phyloP scores from a whole-genome alignment of 1,140 invertebrate genomes.

The Pteromalus puparum region DNA sequence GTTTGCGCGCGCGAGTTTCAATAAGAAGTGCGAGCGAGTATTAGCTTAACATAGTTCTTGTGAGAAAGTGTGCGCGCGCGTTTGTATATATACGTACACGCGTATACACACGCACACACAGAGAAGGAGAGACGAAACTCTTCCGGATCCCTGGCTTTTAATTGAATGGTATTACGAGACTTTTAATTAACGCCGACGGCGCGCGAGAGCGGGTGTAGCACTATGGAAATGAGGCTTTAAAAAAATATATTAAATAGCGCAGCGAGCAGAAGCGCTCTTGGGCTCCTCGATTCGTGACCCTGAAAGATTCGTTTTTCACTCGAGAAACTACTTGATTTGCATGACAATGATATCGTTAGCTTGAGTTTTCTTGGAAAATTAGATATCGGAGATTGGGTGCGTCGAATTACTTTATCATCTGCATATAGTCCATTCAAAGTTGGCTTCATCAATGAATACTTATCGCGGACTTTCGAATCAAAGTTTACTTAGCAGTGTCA shows the following conservation, averaged over 20 bases:
- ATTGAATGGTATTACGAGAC: conserved; percentile 51
- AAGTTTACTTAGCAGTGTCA: not conserved
- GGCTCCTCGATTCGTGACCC: not conserved
- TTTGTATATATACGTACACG: not conserved
- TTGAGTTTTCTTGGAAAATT: not conserved
- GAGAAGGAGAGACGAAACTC: not conserved
- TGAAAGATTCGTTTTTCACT: conserved; percentile 12
- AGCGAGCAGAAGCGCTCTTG: not conserved
- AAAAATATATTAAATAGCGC: conserved; percentile 30
- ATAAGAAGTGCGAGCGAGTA: conserved; percentile 27
- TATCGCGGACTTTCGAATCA: not conserved
- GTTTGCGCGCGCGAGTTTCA: conserved; percentile 25
- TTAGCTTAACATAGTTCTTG: conserved; percentile 41
- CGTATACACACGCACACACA: not conserved
- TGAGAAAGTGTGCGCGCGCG: conserved; percentile 36
- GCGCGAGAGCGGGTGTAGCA: not conserved
- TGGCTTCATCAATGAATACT: too few species aligned
- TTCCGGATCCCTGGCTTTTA: conserved; percentile 39
- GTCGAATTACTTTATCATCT: too few species aligned
- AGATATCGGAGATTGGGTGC: too few species aligned
- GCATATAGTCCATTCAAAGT: too few species aligned
- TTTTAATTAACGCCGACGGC: conserved; percentile 38
- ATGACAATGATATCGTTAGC: conserved; percentile 24
- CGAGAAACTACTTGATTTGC: conserved; percentile 13
- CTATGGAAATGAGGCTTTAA: conserved; percentile 32